A percentile compares a stretch with the other conserved stretches of the same genome.
Conservation (phyloP, 2,113 vertebrate species). For the Butorides virescens region DNA sequence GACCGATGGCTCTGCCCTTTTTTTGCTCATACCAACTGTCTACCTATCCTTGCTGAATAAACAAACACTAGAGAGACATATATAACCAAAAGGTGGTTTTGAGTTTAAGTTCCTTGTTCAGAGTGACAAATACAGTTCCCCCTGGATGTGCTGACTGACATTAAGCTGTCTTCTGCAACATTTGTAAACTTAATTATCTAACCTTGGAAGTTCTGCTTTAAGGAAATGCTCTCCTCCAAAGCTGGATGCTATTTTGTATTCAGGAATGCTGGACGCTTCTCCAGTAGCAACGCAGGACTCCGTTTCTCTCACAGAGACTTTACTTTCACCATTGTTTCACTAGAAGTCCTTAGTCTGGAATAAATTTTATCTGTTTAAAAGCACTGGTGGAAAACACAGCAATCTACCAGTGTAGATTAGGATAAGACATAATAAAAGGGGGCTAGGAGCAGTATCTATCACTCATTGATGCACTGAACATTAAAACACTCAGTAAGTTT, state of each 20-base stretch:
- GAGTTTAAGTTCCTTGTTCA: neutral
- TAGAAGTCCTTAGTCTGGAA: neutral
- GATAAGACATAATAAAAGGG: neutral
- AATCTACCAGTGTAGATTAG: neutral
- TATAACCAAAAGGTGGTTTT: neutral
- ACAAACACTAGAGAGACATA: neutral
- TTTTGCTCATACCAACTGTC: neutral
- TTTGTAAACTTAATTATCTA: conserved; percentile 20
- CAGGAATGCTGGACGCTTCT: neutral
- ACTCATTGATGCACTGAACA: neutral
- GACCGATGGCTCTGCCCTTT: neutral
- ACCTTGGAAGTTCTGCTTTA: neutral
- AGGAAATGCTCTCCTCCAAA: neutral
- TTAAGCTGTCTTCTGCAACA: neutral
- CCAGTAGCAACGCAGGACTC: neutral
- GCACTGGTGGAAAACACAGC: neutral
- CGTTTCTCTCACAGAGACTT: neutral
- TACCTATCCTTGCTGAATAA: neutral
- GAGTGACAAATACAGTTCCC: neutral
- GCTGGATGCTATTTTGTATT: neutral
- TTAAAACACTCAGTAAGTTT: neutral
- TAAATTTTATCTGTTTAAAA: neutral
- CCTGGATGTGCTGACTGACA: neutral
- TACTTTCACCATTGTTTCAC: neutral
- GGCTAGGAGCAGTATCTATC: neutral